phyloP scores from a whole-genome alignment of 2,113 vertebrate species.

The Rhodinocichla rosea region DNA sequence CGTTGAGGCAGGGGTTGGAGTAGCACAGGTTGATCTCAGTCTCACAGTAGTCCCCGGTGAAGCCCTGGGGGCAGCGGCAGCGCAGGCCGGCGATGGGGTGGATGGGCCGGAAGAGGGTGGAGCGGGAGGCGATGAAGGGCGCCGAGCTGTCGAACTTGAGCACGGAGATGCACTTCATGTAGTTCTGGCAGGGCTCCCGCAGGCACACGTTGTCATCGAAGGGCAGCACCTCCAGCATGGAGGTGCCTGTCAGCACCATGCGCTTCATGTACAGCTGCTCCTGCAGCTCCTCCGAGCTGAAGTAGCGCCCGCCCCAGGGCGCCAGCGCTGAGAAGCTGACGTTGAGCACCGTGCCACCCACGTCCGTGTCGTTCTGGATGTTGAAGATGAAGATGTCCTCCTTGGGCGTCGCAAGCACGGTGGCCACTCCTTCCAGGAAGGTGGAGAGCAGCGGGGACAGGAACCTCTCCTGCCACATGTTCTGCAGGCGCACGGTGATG shows the following conservation, averaged over 20 bases:
- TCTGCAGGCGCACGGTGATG: constrained; percentile 94
- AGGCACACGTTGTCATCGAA: constrained; percentile 98
- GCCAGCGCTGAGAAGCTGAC: constrained; percentile 92
- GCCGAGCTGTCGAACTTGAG: constrained; percentile 96
- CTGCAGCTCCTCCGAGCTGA: constrained; percentile 95
- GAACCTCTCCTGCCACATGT: constrained; percentile 99
- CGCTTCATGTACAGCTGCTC: constrained; percentile 97
- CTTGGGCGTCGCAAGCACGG: constrained; percentile 85
- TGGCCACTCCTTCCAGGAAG: constrained; percentile 94
- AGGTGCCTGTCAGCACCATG: constrained; percentile 85
- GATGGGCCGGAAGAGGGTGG: constrained; percentile 95
- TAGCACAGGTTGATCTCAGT: constrained; percentile 98
- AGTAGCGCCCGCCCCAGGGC: constrained; percentile 84
- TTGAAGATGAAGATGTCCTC: constrained; percentile 98
- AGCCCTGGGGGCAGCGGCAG: constrained; percentile 94
- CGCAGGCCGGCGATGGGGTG: constrained; percentile 93
- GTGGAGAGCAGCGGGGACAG: constrained; percentile 87
- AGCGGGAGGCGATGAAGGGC: constrained; percentile 91
- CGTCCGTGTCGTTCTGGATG: constrained; percentile 93
- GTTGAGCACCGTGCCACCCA: constrained; percentile 85
- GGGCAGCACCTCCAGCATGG: constrained; percentile 93
- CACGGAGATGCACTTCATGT: constrained; percentile 99
- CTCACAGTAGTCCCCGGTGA: constrained; percentile 97
- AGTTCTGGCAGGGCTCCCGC: constrained; percentile 97
- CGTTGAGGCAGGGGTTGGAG: constrained; percentile 93